Base-by-base conservation (phyloP, 2,888 invertebrate species). In the Notocelia uddmanniana region DNA sequence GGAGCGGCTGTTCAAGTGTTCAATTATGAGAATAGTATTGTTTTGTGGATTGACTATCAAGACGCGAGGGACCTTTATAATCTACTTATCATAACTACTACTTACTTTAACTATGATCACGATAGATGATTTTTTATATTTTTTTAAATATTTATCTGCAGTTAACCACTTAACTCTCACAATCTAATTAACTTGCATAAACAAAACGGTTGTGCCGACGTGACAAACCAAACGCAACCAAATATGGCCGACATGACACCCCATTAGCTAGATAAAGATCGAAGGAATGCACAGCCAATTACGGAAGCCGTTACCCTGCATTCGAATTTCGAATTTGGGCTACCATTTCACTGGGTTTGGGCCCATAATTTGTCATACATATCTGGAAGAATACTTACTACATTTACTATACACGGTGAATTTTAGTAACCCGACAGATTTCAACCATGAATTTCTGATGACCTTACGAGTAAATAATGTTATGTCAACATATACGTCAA, bases 221-320 rank as follows among this genome's bases (percentile, higher is more conserved):
- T 67, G 66, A 71, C 71, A 67, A 67, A 50, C 21, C 1, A n/a
- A 59, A 59, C 21, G 52, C 41, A 66, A 34, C n/a, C 26, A 34
- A 34, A 21, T 34, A 63, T 34, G 63, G 34, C 34, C 60, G 60
- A 68, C 67, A 50, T 68, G 71, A 72, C 67, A 72, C 68, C 55
- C 67, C 68, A 72, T 72, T 72, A 72, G 72, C 26, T 23, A 72
- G 68, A 72, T 72, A 68, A 48, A 37, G 66, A 72, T 67, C 68
- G 52, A 23, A 60, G 68, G 72, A 72, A 72, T 72, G 72, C 55
- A 60, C 67, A 37, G 18, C 55, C 72, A 72, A 72, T 72, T 68
- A 72, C 34, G 70, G 48, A 48, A 45, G 37, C 50, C 54, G 72
- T 68, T 68, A 72, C 72, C 67, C 71, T 66, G 71, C 59, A 68